These are phyloP conservation scores for Stenchaetothrips biformis DNA, from an alignment of 2,888 invertebrate species.

Conservation along the genomic window DNA sequence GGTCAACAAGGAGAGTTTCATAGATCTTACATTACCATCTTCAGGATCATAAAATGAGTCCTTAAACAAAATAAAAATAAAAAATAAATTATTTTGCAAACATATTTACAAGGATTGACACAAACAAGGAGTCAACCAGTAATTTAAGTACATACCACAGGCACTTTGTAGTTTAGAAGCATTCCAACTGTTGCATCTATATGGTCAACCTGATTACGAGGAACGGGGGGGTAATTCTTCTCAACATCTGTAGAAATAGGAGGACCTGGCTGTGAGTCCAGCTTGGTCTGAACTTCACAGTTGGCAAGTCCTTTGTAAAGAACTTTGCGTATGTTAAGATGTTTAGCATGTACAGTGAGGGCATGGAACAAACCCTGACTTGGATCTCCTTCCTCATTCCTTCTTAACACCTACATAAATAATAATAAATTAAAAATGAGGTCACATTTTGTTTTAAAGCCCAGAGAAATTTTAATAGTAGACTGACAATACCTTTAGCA, in stretches of 20 bases:
- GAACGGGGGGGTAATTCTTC: constrained; percentile 68
- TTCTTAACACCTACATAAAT: constrained; percentile 47
- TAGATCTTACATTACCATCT: constrained; percentile 67
- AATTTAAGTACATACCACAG: constrained; percentile 54
- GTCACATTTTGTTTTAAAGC: neutral
- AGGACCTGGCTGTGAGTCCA: constrained; percentile 48
- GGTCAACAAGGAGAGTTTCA: constrained; percentile 68
- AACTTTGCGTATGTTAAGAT: constrained; percentile 61
- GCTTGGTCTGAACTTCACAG: constrained; percentile 54
- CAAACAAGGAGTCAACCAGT: neutral
- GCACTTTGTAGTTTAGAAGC: constrained; percentile 73
- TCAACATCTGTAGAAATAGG: constrained; percentile 53
- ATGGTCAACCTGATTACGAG: constrained; percentile 79
- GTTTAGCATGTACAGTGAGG: constrained; percentile 52
- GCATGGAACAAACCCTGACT: constrained; percentile 56
- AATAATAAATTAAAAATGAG: constrained; percentile 26
- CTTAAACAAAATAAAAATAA: constrained; percentile 45
- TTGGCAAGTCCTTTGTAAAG: constrained; percentile 62
- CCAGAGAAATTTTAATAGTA: neutral
- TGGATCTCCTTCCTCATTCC: constrained; percentile 56
- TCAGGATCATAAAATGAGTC: constrained; percentile 89
- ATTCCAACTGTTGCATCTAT: constrained; percentile 78
- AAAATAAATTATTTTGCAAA: constrained; percentile 9
- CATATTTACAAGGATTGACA: too few species aligned
- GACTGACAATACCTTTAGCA: constrained; percentile 66